Evolutionary conservation across 2,113 vertebrate species (phyloP).

Genomic region (Crocuta crocuta): DNA sequence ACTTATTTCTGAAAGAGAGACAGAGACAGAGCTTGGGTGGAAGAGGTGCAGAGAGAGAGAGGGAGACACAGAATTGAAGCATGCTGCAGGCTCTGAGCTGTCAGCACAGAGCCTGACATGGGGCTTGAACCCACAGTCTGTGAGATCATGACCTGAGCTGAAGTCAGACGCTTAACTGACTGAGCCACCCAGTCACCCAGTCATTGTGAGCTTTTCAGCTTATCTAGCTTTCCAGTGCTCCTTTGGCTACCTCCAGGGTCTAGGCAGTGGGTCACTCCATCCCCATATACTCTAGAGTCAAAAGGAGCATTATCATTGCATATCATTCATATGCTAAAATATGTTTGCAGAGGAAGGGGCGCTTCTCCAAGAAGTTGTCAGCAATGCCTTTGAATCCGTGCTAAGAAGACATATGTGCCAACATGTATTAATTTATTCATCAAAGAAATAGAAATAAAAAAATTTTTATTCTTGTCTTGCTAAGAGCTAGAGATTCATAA

Average conservation of each 20-base stretch:
- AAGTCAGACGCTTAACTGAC: too few species aligned
- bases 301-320: background rate
- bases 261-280: background rate
- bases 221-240: background rate
- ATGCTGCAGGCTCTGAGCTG: too few species aligned
- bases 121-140: too few species aligned
- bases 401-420: background rate
- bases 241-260: background rate
- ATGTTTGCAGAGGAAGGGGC: background rate
- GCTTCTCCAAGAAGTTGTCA: background rate
- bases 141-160: too few species aligned
- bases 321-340: background rate
- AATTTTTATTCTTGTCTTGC: background rate
- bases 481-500: constrained; percentile 9
- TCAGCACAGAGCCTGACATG: too few species aligned
- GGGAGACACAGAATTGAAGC: too few species aligned
- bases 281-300: background rate
- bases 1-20: too few species aligned
- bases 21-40: too few species aligned
- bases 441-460: background rate
- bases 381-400: background rate
- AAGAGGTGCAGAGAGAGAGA: too few species aligned
- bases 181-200: too few species aligned
- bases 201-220: background rate
- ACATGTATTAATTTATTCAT: background rate